These are phyloP conservation scores for Anguilla obscura DNA, from an alignment of 2,797 vertebrate genomes.

Conservation along the genomic window DNA sequence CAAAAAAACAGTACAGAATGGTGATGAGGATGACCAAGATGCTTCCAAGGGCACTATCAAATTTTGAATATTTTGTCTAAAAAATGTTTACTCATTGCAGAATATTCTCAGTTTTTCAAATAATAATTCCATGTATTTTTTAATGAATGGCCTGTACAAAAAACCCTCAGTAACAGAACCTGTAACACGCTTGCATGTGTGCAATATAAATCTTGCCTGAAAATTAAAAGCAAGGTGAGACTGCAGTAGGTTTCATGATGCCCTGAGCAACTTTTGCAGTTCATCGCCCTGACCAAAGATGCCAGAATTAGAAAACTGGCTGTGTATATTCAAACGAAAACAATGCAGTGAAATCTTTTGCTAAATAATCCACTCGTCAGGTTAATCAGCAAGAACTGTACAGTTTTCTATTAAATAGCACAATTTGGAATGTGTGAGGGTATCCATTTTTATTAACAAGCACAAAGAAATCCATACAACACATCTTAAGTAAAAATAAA, in stretches of 20 bases:
- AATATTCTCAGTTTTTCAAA: background rate
- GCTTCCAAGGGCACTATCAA: background rate
- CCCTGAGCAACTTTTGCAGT: constrained; percentile 11
- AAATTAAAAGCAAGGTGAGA: background rate
- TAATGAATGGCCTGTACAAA: background rate
- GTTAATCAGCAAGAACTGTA: background rate
- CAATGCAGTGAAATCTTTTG: background rate
- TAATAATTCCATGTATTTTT: background rate
- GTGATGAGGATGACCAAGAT: background rate
- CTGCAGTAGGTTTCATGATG: background rate
- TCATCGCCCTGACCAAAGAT: background rate
- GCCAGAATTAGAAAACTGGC: background rate
- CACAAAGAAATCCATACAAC: constrained; percentile 17
- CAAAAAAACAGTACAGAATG: background rate
- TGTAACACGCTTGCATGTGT: background rate
- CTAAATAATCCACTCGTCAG: background rate
- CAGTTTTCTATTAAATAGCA: background rate
- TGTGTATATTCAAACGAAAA: background rate
- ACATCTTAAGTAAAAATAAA: background rate
- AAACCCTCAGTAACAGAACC: background rate
- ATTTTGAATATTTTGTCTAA: background rate
- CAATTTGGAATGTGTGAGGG: background rate
- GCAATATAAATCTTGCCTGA: background rate
- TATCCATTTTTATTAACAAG: constrained; percentile 7
- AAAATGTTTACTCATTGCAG: background rate